These are phyloP conservation scores for Drosophila engyochracea DNA, from an alignment of 2,888 invertebrate species.

Conservation along the genomic window DNA sequence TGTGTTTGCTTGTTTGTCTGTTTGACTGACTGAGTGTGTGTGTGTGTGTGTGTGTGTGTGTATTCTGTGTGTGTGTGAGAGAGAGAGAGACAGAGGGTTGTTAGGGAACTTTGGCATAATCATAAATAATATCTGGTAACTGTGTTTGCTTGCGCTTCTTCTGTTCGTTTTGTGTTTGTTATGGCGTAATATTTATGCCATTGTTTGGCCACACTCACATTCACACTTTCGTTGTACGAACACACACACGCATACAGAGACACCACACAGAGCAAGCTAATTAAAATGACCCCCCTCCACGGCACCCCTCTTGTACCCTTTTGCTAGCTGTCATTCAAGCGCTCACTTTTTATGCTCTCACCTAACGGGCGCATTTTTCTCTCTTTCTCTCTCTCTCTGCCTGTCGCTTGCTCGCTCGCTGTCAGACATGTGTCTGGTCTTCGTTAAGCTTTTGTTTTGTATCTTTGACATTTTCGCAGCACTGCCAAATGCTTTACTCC, in stretches of 20 bases:
- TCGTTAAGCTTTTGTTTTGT: slow-evolving; percentile 44
- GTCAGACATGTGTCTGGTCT: slow-evolving; percentile 6
- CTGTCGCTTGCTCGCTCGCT: background rate
- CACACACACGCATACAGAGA: slow-evolving; percentile 4
- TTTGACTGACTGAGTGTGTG: background rate
- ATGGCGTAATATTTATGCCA: slow-evolving; percentile 57
- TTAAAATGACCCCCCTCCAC: slow-evolving; percentile 52
- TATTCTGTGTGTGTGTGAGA: background rate
- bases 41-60: background rate
- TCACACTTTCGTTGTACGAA: slow-evolving; percentile 8
- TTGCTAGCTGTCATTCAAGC: slow-evolving; percentile 25
- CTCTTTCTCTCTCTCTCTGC: slow-evolving; percentile 6
- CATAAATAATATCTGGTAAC: slow-evolving; percentile 34
- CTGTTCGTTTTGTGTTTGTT: slow-evolving; percentile 23
- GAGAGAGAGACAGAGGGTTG: slow-evolving; percentile 46
- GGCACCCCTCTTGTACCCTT: slow-evolving; percentile 2
- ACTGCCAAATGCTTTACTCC: slow-evolving; percentile 10
- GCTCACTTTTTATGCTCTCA: slow-evolving; percentile 22
- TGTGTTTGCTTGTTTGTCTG: slow-evolving; percentile 16
- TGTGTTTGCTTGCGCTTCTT: slow-evolving; percentile 23
- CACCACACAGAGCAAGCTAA: slow-evolving; percentile 49
- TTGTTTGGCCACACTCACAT: slow-evolving; percentile 47
- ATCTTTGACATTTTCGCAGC: slow-evolving; percentile 64
- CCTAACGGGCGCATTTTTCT: slow-evolving; percentile 5
- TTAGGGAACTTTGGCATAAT: slow-evolving; percentile 36